Evolutionary conservation across 2,113 vertebrate genomes (phyloP).

Genomic region (Dissostichus mawsoni): DNA sequence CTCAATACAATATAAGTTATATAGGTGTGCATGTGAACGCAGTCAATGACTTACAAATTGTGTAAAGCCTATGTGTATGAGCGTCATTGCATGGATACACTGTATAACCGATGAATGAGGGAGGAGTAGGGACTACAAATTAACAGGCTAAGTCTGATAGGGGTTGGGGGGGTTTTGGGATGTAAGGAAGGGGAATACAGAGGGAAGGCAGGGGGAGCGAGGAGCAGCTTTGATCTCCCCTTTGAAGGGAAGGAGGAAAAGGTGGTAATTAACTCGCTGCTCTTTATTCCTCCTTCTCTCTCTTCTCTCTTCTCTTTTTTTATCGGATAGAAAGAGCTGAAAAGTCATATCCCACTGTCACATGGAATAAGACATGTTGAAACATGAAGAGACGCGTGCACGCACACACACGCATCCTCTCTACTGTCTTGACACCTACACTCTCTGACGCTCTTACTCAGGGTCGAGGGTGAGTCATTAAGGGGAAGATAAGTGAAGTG

Average conservation of each 20-base stretch:
- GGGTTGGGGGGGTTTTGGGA: constrained; percentile 6
- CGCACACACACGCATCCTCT: neutral
- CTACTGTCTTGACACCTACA: constrained; percentile 34
- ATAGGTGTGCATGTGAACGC: too few species aligned
- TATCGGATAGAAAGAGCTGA: constrained; percentile 45
- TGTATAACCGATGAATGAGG: constrained; percentile 27
- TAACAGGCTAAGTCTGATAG: constrained; percentile 48
- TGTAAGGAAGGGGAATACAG: neutral
- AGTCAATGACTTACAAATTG: neutral
- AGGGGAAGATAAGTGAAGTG: constrained; percentile 37
- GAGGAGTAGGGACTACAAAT: constrained; percentile 51
- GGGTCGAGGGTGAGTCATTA: constrained; percentile 54
- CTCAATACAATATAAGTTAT: too few species aligned
- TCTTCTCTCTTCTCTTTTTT: constrained; percentile 19
- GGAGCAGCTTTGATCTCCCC: constrained; percentile 71
- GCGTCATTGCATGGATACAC: neutral
- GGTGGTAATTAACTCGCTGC: constrained; percentile 73
- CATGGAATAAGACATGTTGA: constrained; percentile 34
- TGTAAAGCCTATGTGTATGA: neutral
- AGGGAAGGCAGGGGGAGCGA: constrained; percentile 7
- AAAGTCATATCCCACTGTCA: constrained; percentile 58
- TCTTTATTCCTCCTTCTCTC: constrained; percentile 64
- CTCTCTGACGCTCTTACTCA: constrained; percentile 13
- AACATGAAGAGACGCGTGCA: constrained; percentile 19
- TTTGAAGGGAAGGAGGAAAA: constrained; percentile 72